Evolutionary conservation across 2,797 vertebrate genomes (phyloP), one percentile per base, ranked within the genome.

Genomic region (Valencia hispanica): DNA sequence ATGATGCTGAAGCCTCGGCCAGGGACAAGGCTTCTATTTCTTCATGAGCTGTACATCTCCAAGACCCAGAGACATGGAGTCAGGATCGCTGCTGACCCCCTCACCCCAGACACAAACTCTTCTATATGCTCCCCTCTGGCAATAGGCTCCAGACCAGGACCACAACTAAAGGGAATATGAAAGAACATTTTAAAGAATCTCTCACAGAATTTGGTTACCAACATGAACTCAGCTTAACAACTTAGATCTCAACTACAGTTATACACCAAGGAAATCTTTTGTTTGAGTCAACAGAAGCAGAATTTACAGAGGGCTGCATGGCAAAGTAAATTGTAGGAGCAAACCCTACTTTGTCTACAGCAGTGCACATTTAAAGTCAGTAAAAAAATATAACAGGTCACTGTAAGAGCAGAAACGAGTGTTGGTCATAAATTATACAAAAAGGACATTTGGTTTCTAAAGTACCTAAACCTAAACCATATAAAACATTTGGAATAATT

Each of bases 331-430:
- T 41, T 59, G 11, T 4, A 34, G 25, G 48, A 34, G 48, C 22
- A 68, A 68, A n/a, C 50, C 22, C 11, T n/a, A 12, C 25, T n/a
- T 41, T 68, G 12, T 34, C 36, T 25, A n/a, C 41, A 65, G 51
- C 51, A 50, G 45, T 17, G 5, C 34, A 57, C 30, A 39, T 25
- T 72, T 72, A 10, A 25, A 10, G 25, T 70, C 20, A 17, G 9
- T 57, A 53, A 41, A 61, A 48, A 41, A 69, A 70, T 69, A 53
- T 77, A n/a, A n/a, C 18, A 73, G 10, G 20, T 36, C 57, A 74
- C 3, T 39, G 12, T 20, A 34, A 69, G 2, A 66, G 39, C 34
- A 4, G 4, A 61, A 5, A 47, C 36, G 15, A 2, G 39, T 0
- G 25, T 41, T 73, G 25, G 36, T 55, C 20, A 14, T 22, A 41